A percentile compares a stretch with the other conserved stretches of the same genome.
Evolutionary conservation across 1,140 invertebrate genomes (phyloP).

Genomic region (Periplaneta americana): DNA sequence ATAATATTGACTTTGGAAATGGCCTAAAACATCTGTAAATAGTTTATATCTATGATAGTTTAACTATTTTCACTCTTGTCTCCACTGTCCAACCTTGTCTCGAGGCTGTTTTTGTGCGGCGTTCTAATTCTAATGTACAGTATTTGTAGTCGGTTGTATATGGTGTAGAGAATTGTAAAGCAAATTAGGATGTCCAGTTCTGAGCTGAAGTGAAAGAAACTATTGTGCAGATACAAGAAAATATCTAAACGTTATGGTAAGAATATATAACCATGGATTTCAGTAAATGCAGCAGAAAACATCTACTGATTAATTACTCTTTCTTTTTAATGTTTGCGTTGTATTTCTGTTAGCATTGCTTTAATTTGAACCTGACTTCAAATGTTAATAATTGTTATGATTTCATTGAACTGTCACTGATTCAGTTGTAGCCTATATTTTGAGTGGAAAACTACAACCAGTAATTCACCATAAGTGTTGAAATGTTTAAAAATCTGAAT

Average conservation of each 20-base stretch:
- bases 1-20: constrained; percentile 3
- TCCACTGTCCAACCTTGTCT: constrained; percentile 8
- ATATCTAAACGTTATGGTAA: background rate
- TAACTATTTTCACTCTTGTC: constrained; percentile 5
- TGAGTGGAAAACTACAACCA: too few relatives aligned
- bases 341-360: too few relatives aligned
- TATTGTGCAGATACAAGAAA: background rate
- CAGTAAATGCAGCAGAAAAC: too few relatives aligned
- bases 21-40: constrained; percentile 16
- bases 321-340: too few relatives aligned
- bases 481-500: too few relatives aligned
- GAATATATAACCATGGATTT: too few relatives aligned
- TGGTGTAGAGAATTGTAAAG: background rate
- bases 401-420: too few relatives aligned
- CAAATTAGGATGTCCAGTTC: background rate
- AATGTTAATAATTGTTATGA: too few relatives aligned
- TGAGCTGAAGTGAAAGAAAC: background rate
- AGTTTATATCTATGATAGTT: constrained; percentile 13
- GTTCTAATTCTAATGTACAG: constrained; percentile 16
- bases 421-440: too few relatives aligned
- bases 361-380: too few relatives aligned
- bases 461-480: too few relatives aligned
- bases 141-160: background rate
- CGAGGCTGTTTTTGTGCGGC: constrained; percentile 12
- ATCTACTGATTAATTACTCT: too few relatives aligned